Evolutionary conservation across 2,888 invertebrate species (phyloP).

Genomic region (Pinctada fucata): DNA sequence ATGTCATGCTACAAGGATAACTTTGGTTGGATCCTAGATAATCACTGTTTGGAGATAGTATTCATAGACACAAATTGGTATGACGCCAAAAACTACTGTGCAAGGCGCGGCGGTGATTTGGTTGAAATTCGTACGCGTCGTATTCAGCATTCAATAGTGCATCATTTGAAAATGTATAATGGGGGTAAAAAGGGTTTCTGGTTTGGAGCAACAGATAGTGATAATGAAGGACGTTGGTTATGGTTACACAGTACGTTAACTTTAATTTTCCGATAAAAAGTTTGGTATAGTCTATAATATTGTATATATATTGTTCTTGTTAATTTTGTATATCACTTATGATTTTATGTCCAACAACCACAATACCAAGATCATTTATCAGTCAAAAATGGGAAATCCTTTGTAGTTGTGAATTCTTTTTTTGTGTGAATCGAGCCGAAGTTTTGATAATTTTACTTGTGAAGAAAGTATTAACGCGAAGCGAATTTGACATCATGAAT

Average conservation of each 20-base stretch:
- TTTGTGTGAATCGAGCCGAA: too few relatives aligned
- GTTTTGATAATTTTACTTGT: too few relatives aligned
- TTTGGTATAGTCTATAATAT: too few relatives aligned
- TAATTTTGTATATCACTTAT: too few relatives aligned
- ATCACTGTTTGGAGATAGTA: slow-evolving; percentile 60
- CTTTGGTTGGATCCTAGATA: background rate
- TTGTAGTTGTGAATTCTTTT: too few relatives aligned
- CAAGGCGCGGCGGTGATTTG: slow-evolving; percentile 53
- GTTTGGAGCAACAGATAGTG: slow-evolving; percentile 69
- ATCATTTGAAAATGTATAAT: slow-evolving; percentile 43
- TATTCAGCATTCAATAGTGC: slow-evolving; percentile 56
- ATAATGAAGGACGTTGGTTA: slow-evolving; percentile 60
- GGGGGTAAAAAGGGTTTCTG: slow-evolving; percentile 68
- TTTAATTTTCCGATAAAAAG: too few relatives aligned
- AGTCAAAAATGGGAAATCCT: too few relatives aligned
- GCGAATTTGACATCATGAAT: too few relatives aligned
- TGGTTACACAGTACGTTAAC: slow-evolving; percentile 64
- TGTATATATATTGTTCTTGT: too few relatives aligned
- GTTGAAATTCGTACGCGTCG: slow-evolving; percentile 51
- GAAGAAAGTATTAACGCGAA: too few relatives aligned
- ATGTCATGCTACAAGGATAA: background rate
- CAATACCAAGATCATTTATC: too few relatives aligned
- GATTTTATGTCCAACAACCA: too few relatives aligned
- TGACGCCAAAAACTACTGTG: slow-evolving; percentile 55
- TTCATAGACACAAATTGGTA: slow-evolving; percentile 56